Percentiles rank a stretch among this genome's conserved stretches.
phyloP scores from a whole-genome alignment of 2,888 invertebrate genomes.

The Hypolimnas misippus region DNA sequence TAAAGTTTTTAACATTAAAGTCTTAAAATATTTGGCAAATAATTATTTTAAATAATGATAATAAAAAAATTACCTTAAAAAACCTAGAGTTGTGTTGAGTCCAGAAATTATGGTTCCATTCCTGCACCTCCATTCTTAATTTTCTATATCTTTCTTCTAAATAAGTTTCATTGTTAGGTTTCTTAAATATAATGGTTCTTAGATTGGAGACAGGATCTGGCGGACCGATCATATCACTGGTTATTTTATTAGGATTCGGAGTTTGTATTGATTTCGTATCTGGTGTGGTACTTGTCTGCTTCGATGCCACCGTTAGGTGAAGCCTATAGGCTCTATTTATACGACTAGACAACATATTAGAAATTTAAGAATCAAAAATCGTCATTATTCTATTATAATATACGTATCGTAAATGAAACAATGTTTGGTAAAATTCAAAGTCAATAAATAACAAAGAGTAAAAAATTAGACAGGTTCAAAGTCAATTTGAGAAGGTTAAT shows the following conservation, averaged over 20 bases:
- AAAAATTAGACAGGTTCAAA: constrained; percentile 5
- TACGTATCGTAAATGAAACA: background rate
- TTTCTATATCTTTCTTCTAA: constrained; percentile 86
- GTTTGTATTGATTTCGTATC: constrained; percentile 63
- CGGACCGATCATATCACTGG: constrained; percentile 89
- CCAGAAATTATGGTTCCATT: constrained; percentile 95
- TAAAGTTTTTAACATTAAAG: background rate
- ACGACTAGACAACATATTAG: constrained; percentile 28
- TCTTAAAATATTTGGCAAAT: background rate
- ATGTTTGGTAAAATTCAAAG: constrained; percentile 19
- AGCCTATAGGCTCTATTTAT: constrained; percentile 16
- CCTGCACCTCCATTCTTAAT: constrained; percentile 87
- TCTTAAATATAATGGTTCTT: constrained; percentile 87
- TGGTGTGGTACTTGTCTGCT: constrained; percentile 47
- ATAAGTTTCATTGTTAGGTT: constrained; percentile 86
- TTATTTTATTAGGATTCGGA: constrained; percentile 70
- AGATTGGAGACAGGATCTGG: constrained; percentile 92
- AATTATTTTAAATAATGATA: background rate
- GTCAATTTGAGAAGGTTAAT: background rate
- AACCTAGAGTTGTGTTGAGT: constrained; percentile 90
- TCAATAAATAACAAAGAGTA: background rate
- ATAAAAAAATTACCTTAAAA: constrained; percentile 76
- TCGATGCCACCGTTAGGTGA: constrained; percentile 15
- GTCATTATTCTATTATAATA: constrained; percentile 10
- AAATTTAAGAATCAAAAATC: background rate